Evolutionary conservation across 2,113 vertebrate genomes (phyloP).

Genomic region (Protobothrops flavoviridis): DNA sequence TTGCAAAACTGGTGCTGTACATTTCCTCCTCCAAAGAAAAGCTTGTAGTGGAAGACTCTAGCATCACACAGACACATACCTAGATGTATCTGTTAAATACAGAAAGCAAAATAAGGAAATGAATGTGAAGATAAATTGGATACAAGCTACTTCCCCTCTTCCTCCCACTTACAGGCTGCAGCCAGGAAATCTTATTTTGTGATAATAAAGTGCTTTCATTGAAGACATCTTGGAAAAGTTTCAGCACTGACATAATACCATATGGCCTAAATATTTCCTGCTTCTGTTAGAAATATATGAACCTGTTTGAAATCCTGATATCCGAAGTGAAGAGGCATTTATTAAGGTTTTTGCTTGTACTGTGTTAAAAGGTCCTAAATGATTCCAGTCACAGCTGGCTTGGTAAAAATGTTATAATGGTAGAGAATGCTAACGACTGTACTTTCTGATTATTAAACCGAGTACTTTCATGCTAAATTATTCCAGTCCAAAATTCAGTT

Average conservation of each 20-base stretch:
- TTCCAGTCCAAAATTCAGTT: neutral
- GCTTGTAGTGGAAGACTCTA: neutral
- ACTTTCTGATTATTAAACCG: neutral
- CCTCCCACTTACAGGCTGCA: constrained; percentile 6
- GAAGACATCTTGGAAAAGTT: constrained; percentile 31
- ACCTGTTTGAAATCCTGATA: neutral
- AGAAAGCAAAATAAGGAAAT: constrained; percentile 30
- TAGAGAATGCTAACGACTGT: neutral
- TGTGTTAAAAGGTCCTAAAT: neutral
- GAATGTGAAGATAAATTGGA: constrained; percentile 25
- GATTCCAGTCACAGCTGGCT: neutral
- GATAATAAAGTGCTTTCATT: constrained; percentile 41
- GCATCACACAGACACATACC: neutral
- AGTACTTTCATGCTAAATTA: neutral
- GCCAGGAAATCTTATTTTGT: constrained; percentile 39
- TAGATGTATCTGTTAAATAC: constrained; percentile 33
- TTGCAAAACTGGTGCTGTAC: neutral
- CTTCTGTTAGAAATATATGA: neutral
- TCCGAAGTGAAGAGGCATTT: neutral
- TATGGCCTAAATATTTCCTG: neutral
- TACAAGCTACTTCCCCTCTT: constrained; percentile 28
- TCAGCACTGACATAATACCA: neutral
- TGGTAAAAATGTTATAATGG: neutral
- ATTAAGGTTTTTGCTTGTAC: neutral
- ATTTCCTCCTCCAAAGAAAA: neutral